phyloP scores from a whole-genome alignment of 2,888 invertebrate species.

The Pterostichus madidus region DNA sequence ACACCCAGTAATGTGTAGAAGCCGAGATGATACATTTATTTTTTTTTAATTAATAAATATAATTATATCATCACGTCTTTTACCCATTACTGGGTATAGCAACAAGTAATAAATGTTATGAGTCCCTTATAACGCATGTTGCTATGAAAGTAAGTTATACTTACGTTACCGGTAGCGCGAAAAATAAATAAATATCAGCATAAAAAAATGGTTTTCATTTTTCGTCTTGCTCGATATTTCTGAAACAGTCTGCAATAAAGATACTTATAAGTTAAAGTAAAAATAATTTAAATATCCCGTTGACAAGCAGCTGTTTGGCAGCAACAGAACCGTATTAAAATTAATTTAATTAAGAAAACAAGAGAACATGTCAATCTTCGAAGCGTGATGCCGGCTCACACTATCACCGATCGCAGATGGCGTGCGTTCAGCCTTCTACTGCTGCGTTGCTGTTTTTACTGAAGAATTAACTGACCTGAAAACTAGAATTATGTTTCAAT shows the following conservation, averaged over 20 bases:
- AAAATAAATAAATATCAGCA: too few species aligned
- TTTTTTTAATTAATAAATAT: too few species aligned
- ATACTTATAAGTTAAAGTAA: neutral
- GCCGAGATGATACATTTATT: too few species aligned
- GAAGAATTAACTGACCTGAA: slow-evolving; percentile 46
- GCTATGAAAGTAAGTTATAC: too few species aligned
- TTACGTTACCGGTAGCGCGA: too few species aligned
- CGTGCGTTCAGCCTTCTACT: slow-evolving; percentile 3
- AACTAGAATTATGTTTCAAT: slow-evolving; percentile 54
- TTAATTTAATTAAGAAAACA: slow-evolving; percentile 62
- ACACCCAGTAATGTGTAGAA: too few species aligned
- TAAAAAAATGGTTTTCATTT: too few species aligned
- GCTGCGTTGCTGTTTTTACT: slow-evolving; percentile 29
- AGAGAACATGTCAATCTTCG: slow-evolving; percentile 57
- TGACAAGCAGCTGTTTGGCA: slow-evolving; percentile 50
- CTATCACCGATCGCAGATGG: slow-evolving; percentile 49
- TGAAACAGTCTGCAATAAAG: neutral
- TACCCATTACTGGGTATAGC: too few species aligned
- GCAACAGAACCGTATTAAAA: slow-evolving; percentile 35
- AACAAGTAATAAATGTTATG: too few species aligned
- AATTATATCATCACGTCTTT: too few species aligned
- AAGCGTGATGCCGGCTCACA: slow-evolving; percentile 52
- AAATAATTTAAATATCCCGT: slow-evolving; percentile 23
- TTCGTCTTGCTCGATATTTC: too few species aligned
- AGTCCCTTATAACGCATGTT: too few species aligned